Evolutionary conservation across 2,888 invertebrate genomes (phyloP), one percentile per base, ranked within the genome.

Genomic region (Schrankia costaestrigalis): DNA sequence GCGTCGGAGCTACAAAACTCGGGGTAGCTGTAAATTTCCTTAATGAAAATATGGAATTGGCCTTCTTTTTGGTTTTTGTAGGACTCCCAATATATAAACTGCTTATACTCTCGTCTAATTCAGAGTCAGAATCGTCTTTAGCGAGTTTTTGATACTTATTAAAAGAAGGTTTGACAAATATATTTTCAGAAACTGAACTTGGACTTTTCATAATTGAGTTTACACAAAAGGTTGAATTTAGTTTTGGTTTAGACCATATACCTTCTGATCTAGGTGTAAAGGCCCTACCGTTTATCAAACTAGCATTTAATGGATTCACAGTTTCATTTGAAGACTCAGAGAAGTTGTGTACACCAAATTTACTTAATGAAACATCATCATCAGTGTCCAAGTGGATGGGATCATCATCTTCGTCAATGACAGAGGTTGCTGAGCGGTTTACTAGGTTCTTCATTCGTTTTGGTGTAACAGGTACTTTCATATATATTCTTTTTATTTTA

Each of bases 21-120:
- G 89, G 86, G 29, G 82, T 86, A 1, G 84, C 83, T n/a, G 78
- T 81, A 43, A 90, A 90, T 36, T 89, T 78, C 29, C 81, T 79
- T 15, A 87, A 72, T 3, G 89, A 80, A 49, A 90, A 91, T 2
- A 90, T 76, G 0, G 83, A 76, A 56, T 81, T 80, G 0, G 62
- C 66, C 40, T 73, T 78, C 21, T 69, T 64, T 27, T 69, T 78
- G 0, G 77, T 60, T 38, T 84, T 84, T 43, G 73, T 78, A 6
- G 80, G 76, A 52, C 78, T 76, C 42, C 89, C 73, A 56, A 89
- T 88, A 50, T 88, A 89, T 36, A 91, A 59, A 12, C 86, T 85
- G 52, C 82, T 87, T 36, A 90, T 84, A 56, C 90, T 90, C 33
- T 90, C 88, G 43, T 90, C 89, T 41, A 91, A 65, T 46, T 89